phyloP scores from a whole-genome alignment of 1,140 invertebrate genomes.

The Macrotrachela quadricornifera region DNA sequence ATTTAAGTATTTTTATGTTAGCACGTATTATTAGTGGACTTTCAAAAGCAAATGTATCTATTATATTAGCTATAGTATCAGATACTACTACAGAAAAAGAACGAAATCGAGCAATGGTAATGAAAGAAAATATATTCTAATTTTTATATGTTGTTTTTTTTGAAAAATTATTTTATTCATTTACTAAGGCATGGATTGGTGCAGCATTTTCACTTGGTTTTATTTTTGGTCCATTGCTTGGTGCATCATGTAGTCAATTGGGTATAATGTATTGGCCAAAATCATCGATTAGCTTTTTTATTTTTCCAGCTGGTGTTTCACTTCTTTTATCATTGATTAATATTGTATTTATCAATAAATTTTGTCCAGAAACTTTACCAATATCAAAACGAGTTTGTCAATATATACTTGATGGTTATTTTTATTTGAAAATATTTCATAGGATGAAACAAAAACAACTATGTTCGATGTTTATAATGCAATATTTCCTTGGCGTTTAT shows the following conservation, averaged over 20 bases:
- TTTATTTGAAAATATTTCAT: too few relatives aligned
- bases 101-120: constrained; percentile 78
- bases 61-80: constrained; percentile 80
- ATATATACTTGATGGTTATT: not conserved
- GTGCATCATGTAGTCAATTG: constrained; percentile 40
- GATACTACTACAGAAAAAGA: constrained; percentile 61
- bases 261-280: too few relatives aligned
- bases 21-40: constrained; percentile 76
- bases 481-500: too few relatives aligned
- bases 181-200: constrained; percentile 68
- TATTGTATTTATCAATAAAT: constrained; percentile 50
- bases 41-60: constrained; percentile 82
- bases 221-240: constrained; percentile 77
- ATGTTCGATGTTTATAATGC: too few relatives aligned
- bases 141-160: not conserved
- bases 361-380: constrained; percentile 63
- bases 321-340: constrained; percentile 52
- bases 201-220: constrained; percentile 92
- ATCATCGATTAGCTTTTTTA: constrained; percentile 40
- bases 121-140: too few relatives aligned
- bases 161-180: constrained; percentile 10
- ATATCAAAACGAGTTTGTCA: constrained; percentile 36
- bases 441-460: too few relatives aligned
- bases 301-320: constrained; percentile 62
- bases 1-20: constrained; percentile 72